A percentile compares a stretch with the other conserved stretches of the same genome.
Conservation (phyloP, 2,888 invertebrate genomes). For the Himalopsyche anomala region DNA sequence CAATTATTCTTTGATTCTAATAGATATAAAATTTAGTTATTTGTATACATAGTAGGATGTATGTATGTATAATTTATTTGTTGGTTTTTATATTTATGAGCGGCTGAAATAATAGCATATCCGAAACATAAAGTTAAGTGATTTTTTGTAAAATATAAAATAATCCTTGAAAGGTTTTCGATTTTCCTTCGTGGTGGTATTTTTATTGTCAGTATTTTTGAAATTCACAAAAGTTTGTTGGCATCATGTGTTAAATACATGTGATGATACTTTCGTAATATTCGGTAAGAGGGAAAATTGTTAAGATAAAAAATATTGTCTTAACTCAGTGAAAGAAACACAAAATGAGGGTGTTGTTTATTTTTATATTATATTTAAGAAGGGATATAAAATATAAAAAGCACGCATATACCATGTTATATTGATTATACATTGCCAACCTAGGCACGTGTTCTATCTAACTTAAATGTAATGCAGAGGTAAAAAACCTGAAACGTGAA, state of each 20-base stretch:
- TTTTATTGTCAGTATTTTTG: no score
- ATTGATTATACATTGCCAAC: conserved; percentile 14
- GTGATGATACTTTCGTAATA: background rate
- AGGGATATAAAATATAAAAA: conserved; percentile 15
- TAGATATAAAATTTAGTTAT: no score
- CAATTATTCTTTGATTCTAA: no score
- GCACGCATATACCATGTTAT: background rate
- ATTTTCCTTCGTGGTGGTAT: no score
- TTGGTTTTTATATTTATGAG: no score
- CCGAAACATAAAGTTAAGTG: no score
- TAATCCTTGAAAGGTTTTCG: no score
- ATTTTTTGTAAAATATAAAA: no score
- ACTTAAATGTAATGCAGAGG: background rate
- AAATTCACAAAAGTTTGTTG: background rate
- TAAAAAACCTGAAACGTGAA: background rate
- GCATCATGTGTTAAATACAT: conserved; percentile 25
- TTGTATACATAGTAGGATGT: no score
- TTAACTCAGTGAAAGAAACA: background rate
- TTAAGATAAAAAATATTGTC: background rate
- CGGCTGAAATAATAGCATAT: no score
- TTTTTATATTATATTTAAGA: background rate
- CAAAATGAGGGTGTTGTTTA: background rate
- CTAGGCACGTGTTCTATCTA: background rate
- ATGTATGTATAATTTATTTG: no score
- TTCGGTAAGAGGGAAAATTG: background rate